Base-by-base conservation (phyloP, 1,140 invertebrate species). In the Grapholita molesta region DNA sequence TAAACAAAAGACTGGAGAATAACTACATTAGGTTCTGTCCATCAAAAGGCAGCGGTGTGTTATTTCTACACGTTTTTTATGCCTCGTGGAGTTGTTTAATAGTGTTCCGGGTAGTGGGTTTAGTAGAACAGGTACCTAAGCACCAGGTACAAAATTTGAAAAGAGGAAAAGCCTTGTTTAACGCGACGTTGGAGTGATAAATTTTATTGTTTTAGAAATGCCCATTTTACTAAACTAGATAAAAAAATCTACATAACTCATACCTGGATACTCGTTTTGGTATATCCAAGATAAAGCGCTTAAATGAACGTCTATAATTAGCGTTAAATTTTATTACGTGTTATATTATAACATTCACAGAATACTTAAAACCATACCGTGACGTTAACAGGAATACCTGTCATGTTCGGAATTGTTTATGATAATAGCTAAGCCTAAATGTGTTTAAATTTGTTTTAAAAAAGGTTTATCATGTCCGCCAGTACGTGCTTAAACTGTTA, bases 41-140 rank as follows among this genome's bases (percentile, higher is more conserved):
- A 78, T 77, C 74, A 77, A 73, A 67, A 65, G 67, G 18, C 67
- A 68, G 64, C 53, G 72, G 66, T 68, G 70, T 75, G 69, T 82
- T 77, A 79, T 79, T 83, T 79, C 71, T 70, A 75, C 72, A 65
- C 70, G 70, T 75, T 77, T 84, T 84, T 83, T 83, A 82, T 78
- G 81, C 74, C 73, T 80, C 70, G 73, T 77, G 70, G 77, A 77
- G 71, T 75, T 71, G 70, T 70, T 85, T 83, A 86, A 85, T 82
- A 82, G 74, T 75, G 79, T 89, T 87, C 83, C 79, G 82, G 80
- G 80, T 82, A 85, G 78, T 78, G 73, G 69, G 73, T 77, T 76
- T 72, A 76, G 78, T 76, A 74, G 75, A 71, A 74, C 82, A 86
- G 84, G 82, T 86, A 86, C 70, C 70, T 69, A 61, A 64, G 24